These are phyloP conservation scores for Emys orbicularis DNA, from an alignment of 2,797 vertebrate species.

Conservation along the genomic window DNA sequence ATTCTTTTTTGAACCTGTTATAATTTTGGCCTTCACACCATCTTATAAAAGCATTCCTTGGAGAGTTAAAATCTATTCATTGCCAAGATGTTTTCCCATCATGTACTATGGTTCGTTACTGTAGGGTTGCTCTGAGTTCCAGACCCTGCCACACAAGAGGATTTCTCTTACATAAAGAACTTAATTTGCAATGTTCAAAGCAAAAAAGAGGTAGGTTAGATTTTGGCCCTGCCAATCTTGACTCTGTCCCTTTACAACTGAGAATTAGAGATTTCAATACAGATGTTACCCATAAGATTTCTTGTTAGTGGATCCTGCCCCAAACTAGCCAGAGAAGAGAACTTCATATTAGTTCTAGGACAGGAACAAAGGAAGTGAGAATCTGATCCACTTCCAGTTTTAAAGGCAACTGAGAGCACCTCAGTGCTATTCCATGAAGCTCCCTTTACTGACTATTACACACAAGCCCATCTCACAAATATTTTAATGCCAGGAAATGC, in stretches of 20 bases:
- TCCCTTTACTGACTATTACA: constrained; percentile 32
- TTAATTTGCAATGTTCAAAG: background rate
- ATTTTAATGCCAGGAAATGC: constrained; percentile 79
- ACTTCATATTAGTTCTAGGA: background rate
- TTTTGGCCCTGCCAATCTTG: background rate
- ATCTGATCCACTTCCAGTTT: background rate
- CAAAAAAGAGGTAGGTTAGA: background rate
- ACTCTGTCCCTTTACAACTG: background rate
- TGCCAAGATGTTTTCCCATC: constrained; percentile 53
- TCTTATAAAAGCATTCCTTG: constrained; percentile 40
- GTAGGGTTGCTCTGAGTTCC: constrained; percentile 37
- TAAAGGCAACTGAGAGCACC: background rate
- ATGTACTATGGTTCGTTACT: constrained; percentile 38
- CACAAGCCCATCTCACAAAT: constrained; percentile 68
- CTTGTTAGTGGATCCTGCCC: background rate
- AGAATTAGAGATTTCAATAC: background rate
- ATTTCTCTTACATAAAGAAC: background rate
- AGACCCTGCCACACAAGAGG: background rate
- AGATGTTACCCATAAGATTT: background rate
- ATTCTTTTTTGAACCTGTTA: background rate
- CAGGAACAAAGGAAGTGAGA: background rate
- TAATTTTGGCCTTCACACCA: background rate
- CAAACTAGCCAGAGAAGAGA: constrained; percentile 12
- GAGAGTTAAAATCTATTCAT: background rate
- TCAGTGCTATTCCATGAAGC: constrained; percentile 29